Evolutionary conservation across 2,797 vertebrate species (phyloP).

Genomic region (Acestrorhynchus altus): DNA sequence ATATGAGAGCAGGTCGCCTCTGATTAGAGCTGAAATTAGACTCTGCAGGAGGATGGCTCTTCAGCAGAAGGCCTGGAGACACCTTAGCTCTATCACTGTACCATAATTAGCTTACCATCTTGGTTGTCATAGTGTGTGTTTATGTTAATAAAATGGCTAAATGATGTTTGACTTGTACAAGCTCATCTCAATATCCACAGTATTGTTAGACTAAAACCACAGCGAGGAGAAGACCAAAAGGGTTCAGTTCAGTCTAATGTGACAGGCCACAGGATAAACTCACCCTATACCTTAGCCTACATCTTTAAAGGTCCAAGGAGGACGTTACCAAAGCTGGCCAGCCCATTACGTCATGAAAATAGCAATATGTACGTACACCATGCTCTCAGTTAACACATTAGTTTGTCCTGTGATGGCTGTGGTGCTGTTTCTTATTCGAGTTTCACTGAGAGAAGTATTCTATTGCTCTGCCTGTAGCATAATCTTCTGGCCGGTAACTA

Average conservation of each 20-base stretch:
- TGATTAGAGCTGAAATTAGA: background rate
- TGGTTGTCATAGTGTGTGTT: background rate
- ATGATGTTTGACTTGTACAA: background rate
- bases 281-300: background rate
- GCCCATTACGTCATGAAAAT: background rate
- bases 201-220: background rate
- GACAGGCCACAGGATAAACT: background rate
- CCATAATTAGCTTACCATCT: background rate
- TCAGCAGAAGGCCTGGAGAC: background rate
- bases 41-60: background rate
- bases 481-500: background rate
- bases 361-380: background rate
- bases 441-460: background rate
- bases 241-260: background rate
- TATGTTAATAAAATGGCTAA: background rate
- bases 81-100: background rate
- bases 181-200: background rate
- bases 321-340: background rate
- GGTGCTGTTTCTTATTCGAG: background rate
- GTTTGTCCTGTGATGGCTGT: background rate
- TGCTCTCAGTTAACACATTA: background rate
- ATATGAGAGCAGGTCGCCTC: background rate
- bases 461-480: constrained; percentile 1
- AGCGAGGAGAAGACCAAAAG: background rate
- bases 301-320: background rate